Evolutionary conservation across 1,140 invertebrate genomes (phyloP).

Genomic region (Achatina immaculata): DNA sequence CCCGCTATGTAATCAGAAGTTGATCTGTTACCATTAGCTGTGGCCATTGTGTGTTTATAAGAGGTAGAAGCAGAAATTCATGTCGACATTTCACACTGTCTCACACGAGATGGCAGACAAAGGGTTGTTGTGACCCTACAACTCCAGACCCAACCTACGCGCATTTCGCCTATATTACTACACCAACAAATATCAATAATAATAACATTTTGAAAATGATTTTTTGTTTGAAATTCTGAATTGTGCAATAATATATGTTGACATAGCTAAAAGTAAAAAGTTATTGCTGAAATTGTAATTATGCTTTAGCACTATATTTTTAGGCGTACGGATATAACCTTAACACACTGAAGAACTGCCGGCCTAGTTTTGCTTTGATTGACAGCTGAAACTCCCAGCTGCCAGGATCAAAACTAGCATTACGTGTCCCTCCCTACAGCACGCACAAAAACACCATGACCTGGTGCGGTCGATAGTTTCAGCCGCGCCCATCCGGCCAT

Average conservation of each 20-base stretch:
- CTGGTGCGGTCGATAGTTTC: conserved; percentile 20
- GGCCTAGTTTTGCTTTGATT: conserved; percentile 34
- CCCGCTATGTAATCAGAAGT: conserved; percentile 59
- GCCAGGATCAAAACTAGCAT: conserved; percentile 12
- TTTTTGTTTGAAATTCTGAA: neutral
- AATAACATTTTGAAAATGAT: neutral
- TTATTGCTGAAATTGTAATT: neutral
- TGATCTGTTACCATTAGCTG: conserved; percentile 39
- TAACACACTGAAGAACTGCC: neutral
- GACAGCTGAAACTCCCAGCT: conserved; percentile 30
- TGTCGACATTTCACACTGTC: neutral
- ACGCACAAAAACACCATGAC: conserved; percentile 11
- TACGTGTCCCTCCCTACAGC: conserved; percentile 20
- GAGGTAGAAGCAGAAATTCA: neutral
- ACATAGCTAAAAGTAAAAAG: neutral
- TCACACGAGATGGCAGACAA: conserved; percentile 20
- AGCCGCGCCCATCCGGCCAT: conserved; percentile 30
- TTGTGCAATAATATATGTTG: neutral
- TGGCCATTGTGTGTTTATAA: conserved; percentile 41
- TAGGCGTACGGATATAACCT: neutral
- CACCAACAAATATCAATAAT: neutral
- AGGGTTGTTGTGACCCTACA: conserved; percentile 34
- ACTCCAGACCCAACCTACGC: conserved; percentile 25
- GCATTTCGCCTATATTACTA: neutral
- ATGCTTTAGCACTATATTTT: neutral